Conservation (phyloP, 2,113 vertebrate species). For the Phycodurus eques region DNA sequence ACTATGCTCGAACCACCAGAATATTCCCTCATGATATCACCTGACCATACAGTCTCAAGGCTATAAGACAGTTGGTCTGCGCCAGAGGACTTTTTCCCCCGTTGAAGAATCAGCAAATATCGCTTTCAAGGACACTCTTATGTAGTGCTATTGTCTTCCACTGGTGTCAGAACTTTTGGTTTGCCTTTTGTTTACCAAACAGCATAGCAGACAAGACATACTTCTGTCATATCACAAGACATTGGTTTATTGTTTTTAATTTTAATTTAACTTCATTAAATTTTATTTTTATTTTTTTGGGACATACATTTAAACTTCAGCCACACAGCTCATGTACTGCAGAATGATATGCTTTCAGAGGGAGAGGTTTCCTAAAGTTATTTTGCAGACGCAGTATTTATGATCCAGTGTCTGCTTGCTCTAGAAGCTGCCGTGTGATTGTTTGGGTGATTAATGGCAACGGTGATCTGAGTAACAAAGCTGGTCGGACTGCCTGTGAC, state of each 20-base stretch:
- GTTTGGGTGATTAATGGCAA: constrained; percentile 44
- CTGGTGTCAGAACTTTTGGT: neutral
- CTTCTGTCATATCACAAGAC: neutral
- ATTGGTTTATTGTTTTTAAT: neutral
- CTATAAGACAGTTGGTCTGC: neutral
- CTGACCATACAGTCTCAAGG: neutral
- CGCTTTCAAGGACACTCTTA: neutral
- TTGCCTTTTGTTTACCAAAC: neutral
- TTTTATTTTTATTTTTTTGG: no score
- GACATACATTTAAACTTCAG: neutral
- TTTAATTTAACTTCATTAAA: no score
- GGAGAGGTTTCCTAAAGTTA: constrained; percentile 17
- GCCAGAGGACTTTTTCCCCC: no score
- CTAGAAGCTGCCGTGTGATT: constrained; percentile 24
- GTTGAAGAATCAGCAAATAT: neutral
- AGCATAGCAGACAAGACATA: neutral
- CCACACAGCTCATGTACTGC: neutral
- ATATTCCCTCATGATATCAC: neutral
- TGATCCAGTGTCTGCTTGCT: constrained; percentile 14
- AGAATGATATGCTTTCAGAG: neutral
- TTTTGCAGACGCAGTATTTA: constrained; percentile 20
- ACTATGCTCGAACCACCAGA: neutral
- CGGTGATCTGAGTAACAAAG: constrained; percentile 29
- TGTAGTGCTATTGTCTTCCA: no score
- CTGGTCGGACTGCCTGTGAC: constrained; percentile 33